A percentile compares a stretch with the other conserved stretches of the same genome.
Conservation (phyloP, 1,140 invertebrate genomes). For the Schlechtendalia chinensis region DNA sequence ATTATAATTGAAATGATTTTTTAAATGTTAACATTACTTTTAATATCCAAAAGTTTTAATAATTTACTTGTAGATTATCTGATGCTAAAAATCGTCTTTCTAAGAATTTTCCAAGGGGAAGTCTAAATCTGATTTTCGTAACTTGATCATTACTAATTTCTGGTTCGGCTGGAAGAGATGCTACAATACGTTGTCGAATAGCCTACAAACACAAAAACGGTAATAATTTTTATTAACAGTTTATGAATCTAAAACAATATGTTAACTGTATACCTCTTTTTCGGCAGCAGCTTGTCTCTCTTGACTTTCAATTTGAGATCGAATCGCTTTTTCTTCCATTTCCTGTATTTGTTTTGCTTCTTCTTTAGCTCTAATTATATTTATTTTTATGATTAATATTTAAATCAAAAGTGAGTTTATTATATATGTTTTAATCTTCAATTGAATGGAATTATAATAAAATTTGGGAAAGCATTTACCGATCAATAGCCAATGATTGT, state of each 20-base stretch:
- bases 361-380: slow-evolving; percentile 74
- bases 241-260: background rate
- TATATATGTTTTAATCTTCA: background rate
- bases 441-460: too few species aligned
- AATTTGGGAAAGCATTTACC: too few species aligned
- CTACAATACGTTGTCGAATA: slow-evolving; percentile 54
- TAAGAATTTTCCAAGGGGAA: slow-evolving; percentile 71
- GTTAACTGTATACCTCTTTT: slow-evolving; percentile 52
- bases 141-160: slow-evolving; percentile 61
- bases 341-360: slow-evolving; percentile 75
- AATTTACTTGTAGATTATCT: slow-evolving; percentile 65
- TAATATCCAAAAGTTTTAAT: too few species aligned
- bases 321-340: slow-evolving; percentile 65
- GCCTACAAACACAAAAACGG: slow-evolving; percentile 27
- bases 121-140: slow-evolving; percentile 73
- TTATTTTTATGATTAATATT: slow-evolving; percentile 22
- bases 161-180: slow-evolving; percentile 66
- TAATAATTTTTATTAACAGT: background rate
- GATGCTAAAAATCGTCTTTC: slow-evolving; percentile 71
- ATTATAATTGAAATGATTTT: too few species aligned
- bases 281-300: slow-evolving; percentile 52
- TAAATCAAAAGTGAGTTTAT: background rate
- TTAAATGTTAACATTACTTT: too few species aligned
- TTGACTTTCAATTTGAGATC: slow-evolving; percentile 62
- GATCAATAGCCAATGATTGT: slow-evolving; percentile 83